Evolutionary conservation across 2,888 invertebrate species (phyloP).

Genomic region (Ophion obscuratus): DNA sequence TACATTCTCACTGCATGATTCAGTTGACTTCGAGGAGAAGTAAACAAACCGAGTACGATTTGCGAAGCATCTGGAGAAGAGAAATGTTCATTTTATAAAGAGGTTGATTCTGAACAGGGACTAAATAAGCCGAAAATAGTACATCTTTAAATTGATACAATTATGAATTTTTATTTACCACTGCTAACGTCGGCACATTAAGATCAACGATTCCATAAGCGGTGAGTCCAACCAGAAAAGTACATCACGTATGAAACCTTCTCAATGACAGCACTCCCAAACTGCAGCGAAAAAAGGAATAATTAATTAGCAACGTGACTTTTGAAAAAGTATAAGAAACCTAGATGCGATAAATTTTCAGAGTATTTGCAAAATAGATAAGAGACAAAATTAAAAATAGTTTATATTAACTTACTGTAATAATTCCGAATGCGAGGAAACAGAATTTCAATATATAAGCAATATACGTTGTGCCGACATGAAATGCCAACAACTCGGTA

Average conservation of each 20-base stretch:
- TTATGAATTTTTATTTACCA: conserved; percentile 62
- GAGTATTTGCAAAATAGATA: too few relatives aligned
- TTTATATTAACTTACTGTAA: conserved; percentile 65
- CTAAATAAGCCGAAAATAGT: too few relatives aligned
- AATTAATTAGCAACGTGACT: background rate
- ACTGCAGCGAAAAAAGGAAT: conserved; percentile 22
- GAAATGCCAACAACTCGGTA: conserved; percentile 66
- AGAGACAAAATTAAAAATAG: background rate
- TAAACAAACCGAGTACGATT: conserved; percentile 45
- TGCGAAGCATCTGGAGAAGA: conserved; percentile 38
- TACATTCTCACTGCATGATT: background rate
- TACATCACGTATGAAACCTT: conserved; percentile 61
- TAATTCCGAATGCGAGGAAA: conserved; percentile 70
- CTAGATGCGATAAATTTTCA: too few relatives aligned
- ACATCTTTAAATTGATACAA: background rate
- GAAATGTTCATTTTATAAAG: background rate
- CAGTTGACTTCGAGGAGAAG: conserved; percentile 23
- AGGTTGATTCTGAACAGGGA: too few relatives aligned
- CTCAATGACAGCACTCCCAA: conserved; percentile 35
- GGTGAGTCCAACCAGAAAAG: conserved; percentile 62
- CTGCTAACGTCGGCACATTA: conserved; percentile 71
- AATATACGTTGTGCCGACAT: conserved; percentile 69
- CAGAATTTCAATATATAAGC: conserved; percentile 72
- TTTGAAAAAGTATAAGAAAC: too few relatives aligned
- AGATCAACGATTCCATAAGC: conserved; percentile 68